Percentiles rank a stretch among this genome's conserved stretches.
These are phyloP conservation scores for Plebejus anna DNA, from an alignment of 2,888 invertebrate genomes.

Conservation along the genomic window DNA sequence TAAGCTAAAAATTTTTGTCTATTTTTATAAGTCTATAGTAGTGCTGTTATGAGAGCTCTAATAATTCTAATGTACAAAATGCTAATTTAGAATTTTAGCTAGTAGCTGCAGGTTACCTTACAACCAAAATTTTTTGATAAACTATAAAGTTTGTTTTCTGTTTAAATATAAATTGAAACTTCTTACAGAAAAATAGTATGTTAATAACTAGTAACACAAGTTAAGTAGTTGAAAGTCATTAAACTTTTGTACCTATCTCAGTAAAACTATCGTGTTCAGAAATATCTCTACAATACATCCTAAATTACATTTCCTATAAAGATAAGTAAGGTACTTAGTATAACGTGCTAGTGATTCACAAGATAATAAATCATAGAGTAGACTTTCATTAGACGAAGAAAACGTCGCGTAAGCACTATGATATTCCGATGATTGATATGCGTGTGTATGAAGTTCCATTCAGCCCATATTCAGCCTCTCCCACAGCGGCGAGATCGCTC, in stretches of 20 bases:
- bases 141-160: too few species aligned
- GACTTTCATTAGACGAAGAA: slow-evolving; percentile 8
- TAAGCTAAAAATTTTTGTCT: too few species aligned
- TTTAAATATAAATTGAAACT: too few species aligned
- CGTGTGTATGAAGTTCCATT: slow-evolving; percentile 28
- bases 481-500: slow-evolving; percentile 60
- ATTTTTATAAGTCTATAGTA: too few species aligned
- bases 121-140: too few species aligned
- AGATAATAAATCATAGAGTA: slow-evolving; percentile 15
- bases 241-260: too few species aligned
- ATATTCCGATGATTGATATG: slow-evolving; percentile 36
- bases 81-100: too few species aligned
- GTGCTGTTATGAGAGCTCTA: too few species aligned
- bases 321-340: not conserved
- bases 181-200: not conserved
- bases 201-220: not conserved
- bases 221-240: not conserved
- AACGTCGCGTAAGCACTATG: slow-evolving; percentile 22
- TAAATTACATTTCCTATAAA: not conserved
- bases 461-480: slow-evolving; percentile 36
- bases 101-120: too few species aligned
- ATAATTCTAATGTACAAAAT: too few species aligned
- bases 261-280: too few species aligned
- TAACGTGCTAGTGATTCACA: not conserved
- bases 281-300: not conserved